phyloP scores from a whole-genome alignment of 2,797 vertebrate genomes.

The Iguana delicatissima region DNA sequence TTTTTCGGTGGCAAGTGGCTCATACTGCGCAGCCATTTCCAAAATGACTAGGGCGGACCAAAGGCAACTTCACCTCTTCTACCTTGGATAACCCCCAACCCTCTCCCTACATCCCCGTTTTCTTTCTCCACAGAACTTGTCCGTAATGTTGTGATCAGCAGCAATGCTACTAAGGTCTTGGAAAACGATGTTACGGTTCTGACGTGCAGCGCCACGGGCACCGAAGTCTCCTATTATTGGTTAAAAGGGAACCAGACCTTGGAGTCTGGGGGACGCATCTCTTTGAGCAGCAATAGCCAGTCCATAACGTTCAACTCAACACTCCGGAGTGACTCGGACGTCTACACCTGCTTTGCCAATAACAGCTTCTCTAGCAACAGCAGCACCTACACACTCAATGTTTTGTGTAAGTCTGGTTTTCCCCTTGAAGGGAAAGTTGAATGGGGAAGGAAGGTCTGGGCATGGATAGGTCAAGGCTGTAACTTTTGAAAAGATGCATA shows the following conservation, averaged over 20 bases:
- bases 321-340: not conserved
- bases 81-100: not conserved
- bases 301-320: not conserved
- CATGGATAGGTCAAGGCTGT: not conserved
- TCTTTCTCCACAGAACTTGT: constrained; percentile 7
- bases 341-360: not conserved
- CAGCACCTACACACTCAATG: not conserved
- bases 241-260: not conserved
- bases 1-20: not conserved
- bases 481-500: not conserved
- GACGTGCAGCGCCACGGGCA: not conserved
- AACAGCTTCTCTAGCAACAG: not conserved
- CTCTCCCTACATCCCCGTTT: not conserved
- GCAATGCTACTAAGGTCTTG: not conserved
- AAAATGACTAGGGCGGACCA: not conserved
- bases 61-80: not conserved
- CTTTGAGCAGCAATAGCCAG: not conserved
- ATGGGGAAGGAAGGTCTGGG: not conserved
- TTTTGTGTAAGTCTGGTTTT: constrained; percentile 33
- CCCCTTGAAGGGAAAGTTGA: not conserved
- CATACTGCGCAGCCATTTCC: no score
- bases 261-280: not conserved
- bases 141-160: not conserved
- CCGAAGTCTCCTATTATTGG: constrained; percentile 6
- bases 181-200: not conserved